phyloP scores from a whole-genome alignment of 2,113 vertebrate species.

The Tyto alba region DNA sequence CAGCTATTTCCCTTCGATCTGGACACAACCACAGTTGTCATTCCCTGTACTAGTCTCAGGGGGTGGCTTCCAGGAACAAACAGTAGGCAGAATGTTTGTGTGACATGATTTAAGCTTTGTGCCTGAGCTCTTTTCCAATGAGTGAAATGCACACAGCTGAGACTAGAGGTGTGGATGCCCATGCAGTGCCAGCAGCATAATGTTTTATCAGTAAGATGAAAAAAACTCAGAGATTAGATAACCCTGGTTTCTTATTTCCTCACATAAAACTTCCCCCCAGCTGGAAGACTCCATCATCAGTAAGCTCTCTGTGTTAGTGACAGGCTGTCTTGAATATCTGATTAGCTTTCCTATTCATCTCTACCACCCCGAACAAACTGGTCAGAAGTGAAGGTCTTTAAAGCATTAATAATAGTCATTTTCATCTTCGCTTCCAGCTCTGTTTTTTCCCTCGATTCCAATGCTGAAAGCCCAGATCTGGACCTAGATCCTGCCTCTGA shows the following conservation, averaged over 20 bases:
- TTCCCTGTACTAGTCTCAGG: background rate
- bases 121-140: background rate
- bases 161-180: background rate
- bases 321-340: background rate
- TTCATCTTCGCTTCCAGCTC: background rate
- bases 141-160: background rate
- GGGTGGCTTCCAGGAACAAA: background rate
- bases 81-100: background rate
- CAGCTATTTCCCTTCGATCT: background rate
- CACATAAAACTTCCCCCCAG: background rate
- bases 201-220: background rate
- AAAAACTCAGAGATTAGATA: background rate
- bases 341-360: background rate
- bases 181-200: background rate
- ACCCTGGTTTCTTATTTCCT: background rate
- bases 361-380: background rate
- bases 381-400: background rate
- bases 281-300: background rate
- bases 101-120: background rate
- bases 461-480: background rate
- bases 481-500: background rate
- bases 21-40: background rate
- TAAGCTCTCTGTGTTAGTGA: background rate
- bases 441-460: background rate
- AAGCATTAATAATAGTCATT: background rate